A percentile compares a stretch with the other conserved stretches of the same genome.
Conservation (phyloP, 2,113 vertebrate species). For the Nestor notabilis region DNA sequence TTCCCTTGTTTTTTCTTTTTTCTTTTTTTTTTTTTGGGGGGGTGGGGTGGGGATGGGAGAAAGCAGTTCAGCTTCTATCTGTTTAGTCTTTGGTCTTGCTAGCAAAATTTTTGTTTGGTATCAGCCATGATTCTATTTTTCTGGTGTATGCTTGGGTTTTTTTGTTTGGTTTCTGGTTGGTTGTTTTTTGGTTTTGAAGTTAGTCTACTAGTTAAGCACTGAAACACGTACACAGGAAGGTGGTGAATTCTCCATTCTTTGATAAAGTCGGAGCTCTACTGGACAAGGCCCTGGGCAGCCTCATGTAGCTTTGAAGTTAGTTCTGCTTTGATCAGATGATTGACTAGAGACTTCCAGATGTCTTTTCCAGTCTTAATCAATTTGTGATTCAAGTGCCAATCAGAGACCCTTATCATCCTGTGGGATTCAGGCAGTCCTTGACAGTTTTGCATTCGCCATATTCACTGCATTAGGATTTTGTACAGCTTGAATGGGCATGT, state of each 20-base stretch:
- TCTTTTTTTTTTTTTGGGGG: background rate
- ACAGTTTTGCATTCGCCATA: background rate
- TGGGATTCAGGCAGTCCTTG: background rate
- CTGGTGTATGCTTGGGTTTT: fast-evolving
- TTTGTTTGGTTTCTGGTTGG: background rate
- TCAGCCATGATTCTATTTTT: background rate
- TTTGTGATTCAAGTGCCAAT: background rate
- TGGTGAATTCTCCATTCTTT: background rate
- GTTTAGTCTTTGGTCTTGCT: background rate
- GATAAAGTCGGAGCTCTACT: background rate
- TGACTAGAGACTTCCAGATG: background rate
- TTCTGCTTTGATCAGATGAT: background rate
- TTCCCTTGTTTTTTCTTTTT: background rate
- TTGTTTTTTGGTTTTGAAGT: background rate
- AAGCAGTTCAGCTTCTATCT: background rate
- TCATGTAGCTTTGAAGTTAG: background rate
- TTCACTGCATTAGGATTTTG: background rate
- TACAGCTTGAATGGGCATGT: background rate
- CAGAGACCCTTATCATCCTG: background rate
- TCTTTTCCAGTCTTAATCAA: background rate
- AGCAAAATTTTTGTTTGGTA: background rate
- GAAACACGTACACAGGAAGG: background rate
- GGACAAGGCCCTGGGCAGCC: background rate
- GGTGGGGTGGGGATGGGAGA: background rate
- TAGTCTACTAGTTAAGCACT: background rate